Conservation (phyloP, 2,888 invertebrate species). For the Morpho deidamia region DNA sequence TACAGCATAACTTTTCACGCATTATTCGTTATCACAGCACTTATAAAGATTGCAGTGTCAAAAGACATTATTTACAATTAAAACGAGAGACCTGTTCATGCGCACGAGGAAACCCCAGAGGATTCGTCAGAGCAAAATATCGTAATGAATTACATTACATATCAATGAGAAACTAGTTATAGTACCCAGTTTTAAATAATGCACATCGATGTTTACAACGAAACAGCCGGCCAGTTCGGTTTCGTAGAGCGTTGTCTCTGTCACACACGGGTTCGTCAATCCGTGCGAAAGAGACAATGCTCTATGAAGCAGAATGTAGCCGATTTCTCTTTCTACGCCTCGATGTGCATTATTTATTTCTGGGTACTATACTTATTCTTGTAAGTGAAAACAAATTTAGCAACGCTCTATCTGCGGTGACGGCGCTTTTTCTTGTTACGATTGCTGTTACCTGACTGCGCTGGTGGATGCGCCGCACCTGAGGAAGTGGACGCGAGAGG, state of each 20-base stretch:
- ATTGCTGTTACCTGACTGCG: conserved; percentile 30
- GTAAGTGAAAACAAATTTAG: conserved; percentile 15
- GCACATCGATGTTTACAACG: no score
- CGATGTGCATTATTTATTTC: no score
- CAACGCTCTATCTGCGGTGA: conserved; percentile 53
- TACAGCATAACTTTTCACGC: conserved; percentile 45
- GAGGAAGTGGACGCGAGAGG: conserved; percentile 5
- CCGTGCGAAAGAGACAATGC: no score
- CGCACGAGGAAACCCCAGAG: conserved; percentile 46
- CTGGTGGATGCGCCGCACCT: conserved; percentile 12
- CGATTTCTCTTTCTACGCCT: no score
- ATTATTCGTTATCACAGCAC: conserved; percentile 65
- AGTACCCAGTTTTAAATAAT: no score
- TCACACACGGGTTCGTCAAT: no score
- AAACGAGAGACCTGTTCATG: conserved; percentile 32
- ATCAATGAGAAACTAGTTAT: conserved; percentile 23
- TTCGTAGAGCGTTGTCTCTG: no score
- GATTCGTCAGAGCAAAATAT: conserved; percentile 39
- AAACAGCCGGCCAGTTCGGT: no score
- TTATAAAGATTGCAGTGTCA: conserved; percentile 61
- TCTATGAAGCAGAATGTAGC: no score
- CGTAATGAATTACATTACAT: conserved; percentile 33
- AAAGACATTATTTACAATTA: conserved; percentile 51
- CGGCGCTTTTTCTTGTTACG: conserved; percentile 62
- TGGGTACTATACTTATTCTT: conserved; percentile 11